A percentile compares a stretch with the other conserved stretches of the same genome.
phyloP scores from a whole-genome alignment of 2,888 invertebrate species.

The Andrena praecox region DNA sequence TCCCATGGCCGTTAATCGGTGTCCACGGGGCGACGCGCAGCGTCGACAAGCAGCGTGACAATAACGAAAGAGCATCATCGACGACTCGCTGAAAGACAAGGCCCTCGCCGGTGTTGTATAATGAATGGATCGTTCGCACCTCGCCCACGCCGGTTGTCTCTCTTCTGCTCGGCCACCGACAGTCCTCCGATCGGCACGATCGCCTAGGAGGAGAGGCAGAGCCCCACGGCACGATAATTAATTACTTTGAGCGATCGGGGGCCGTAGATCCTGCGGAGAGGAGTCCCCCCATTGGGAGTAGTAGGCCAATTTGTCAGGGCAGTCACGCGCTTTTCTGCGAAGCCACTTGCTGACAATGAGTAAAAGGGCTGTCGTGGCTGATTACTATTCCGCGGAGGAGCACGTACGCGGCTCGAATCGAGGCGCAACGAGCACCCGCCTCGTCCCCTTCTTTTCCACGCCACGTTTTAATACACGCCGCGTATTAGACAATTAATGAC shows the following conservation, averaged over 20 bases:
- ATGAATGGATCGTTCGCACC: conserved; percentile 80
- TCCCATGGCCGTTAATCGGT: conserved; percentile 62
- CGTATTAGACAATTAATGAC: conserved; percentile 36
- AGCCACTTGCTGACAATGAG: conserved; percentile 62
- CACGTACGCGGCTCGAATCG: conserved; percentile 58
- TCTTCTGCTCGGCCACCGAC: conserved; percentile 50
- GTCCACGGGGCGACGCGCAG: conserved; percentile 46
- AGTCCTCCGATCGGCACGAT: conserved; percentile 67
- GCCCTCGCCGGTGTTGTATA: conserved; percentile 70
- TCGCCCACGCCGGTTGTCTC: conserved; percentile 75
- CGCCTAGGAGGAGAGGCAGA: conserved; percentile 69
- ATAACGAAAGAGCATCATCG: conserved; percentile 65
- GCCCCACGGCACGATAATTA: conserved; percentile 67
- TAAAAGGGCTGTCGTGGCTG: conserved; percentile 61
- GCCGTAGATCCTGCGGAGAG: conserved; percentile 71
- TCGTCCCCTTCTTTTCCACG: neutral
- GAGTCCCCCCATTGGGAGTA: conserved; percentile 67
- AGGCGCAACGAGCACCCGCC: conserved; percentile 31
- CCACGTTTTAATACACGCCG: conserved; percentile 2
- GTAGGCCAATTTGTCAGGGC: conserved; percentile 72
- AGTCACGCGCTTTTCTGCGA: conserved; percentile 72
- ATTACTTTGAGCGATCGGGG: conserved; percentile 74
- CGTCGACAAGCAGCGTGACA: conserved; percentile 53
- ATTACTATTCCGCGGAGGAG: conserved; percentile 65
- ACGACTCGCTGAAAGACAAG: conserved; percentile 60